Conservation (phyloP, 2,888 invertebrate genomes). For the Cynaeus angustus region DNA sequence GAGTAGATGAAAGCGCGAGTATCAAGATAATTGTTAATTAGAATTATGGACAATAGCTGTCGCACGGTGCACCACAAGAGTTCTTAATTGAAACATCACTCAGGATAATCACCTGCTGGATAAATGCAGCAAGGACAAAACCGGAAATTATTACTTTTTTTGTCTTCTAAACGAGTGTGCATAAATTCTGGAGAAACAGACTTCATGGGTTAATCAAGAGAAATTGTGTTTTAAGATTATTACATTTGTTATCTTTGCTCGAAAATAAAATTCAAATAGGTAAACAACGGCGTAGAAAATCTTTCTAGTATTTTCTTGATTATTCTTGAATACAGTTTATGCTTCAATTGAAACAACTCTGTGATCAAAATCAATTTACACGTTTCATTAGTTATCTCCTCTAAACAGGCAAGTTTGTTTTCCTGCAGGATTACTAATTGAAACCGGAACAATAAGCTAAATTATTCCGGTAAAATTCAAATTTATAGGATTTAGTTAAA, state of each 20-base stretch:
- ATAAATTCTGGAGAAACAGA: not conserved
- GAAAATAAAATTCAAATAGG: too few species aligned
- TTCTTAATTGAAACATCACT: constrained; percentile 28
- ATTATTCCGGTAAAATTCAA: constrained; percentile 30
- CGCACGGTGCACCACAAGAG: constrained; percentile 51
- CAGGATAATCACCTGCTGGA: constrained; percentile 6
- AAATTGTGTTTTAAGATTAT: too few species aligned
- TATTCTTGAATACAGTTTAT: too few species aligned
- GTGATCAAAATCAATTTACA: not conserved
- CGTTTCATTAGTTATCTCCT: not conserved
- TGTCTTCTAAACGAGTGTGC: not conserved
- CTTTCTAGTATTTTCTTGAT: too few species aligned
- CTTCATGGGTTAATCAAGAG: not conserved
- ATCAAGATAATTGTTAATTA: constrained; percentile 49
- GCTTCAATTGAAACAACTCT: too few species aligned
- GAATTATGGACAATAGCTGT: constrained; percentile 54
- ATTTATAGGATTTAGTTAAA: constrained; percentile 27
- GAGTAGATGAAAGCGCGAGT: constrained; percentile 4
- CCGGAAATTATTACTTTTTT: constrained; percentile 6
- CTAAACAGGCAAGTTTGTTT: constrained; percentile 13
- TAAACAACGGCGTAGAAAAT: too few species aligned
- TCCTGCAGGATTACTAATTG: constrained; percentile 19
- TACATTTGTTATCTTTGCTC: too few species aligned
- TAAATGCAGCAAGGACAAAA: not conserved
- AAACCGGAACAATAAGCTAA: constrained; percentile 26